Evolutionary conservation across 2,797 vertebrate genomes (phyloP), one percentile per base, ranked within the genome.

Genomic region (Sebastes aleutianus): DNA sequence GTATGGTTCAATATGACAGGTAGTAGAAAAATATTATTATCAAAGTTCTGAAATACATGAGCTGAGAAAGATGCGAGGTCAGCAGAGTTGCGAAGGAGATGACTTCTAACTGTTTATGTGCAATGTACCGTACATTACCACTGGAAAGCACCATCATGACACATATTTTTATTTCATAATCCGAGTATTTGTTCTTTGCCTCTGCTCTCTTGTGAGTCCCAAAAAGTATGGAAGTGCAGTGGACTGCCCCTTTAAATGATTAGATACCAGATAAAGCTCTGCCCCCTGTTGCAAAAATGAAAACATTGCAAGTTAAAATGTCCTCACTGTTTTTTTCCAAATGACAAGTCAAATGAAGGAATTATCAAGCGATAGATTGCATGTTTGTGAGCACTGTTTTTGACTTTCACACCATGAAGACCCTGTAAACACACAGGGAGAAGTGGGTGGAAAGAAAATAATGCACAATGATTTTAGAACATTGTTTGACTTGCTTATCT

Each of bases 211-310:
- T 36, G 16, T 69, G 56, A 61, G 16, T 53, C 27, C 10, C 1
- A 8, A 29, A 39, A 43, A 1, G 2, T n/a, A 10, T 36, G 9
- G 2, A 29, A 6, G 67, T 13, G 26, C 10, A 47, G 7, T 14
- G 14, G 36, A 34, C 11, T 50, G 53, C 6, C 36, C 59, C 36
- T 59, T 68, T 36, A 53, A 20, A 2, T 20, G 1, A 29, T 31
- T 3, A 59, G 13, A 24, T 50, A 34, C 22, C 1, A 22, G 26
- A 57, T n/a, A 47, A 16, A 27, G 4, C 24, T 73, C 53, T 83
- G 74, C 66, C 74, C 59, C 67, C 80, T 87, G 66, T 16, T 70
- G 77, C 14, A 61, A 36, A 67, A 36, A 56, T 12, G 4, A 24
- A 73, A 74, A 50, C n/a, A 76, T 5, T 83, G 58, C 69, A 67